Evolutionary conservation across 1,140 invertebrate genomes (phyloP), one percentile per base, ranked within the genome.

Genomic region (Macrotrachela quadricornifera): DNA sequence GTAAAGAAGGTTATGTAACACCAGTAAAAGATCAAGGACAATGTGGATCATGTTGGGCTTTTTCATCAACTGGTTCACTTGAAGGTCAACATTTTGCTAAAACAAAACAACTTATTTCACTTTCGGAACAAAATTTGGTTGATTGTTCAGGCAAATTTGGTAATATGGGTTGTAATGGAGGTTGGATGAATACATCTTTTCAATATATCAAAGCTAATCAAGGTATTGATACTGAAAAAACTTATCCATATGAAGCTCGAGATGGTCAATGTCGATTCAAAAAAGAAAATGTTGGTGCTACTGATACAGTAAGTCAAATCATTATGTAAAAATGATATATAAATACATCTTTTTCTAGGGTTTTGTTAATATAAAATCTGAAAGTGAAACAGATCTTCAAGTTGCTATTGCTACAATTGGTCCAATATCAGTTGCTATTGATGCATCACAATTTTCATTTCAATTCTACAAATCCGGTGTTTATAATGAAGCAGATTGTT

Each of bases 351-450:
- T n/a, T n/a, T n/a, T n/a, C n/a, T n/a, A n/a, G 10, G 62, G 61
- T 18, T 66, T 50, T 50, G 50, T 59, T 42, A 60, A 65, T 51
- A 57, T 67, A 44, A 50, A 50, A 39, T 46, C 44, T 1, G 60
- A 57, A 11, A 50, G 56, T 50, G 64, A 67, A 48, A 47, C 46
- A 10, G 59, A 56, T 10, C 56, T 73, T 42, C 60, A 63, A 56
- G 54, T 62, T 50, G 70, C 67, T 17, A 75, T 91, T 52, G 84
- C 85, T 45, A 85, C 80, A 8, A 70, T 85, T 57, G 86, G 87
- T n/a, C 86, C 87, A 12, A 59, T 77, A 45, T 71, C 72, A 9
- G 73, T 77, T 65, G 86, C 85, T 49, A 91, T 94, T 63, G 86
- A 94, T 75, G 88, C 88, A 46, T 75, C 77, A 10, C 75, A 77